These are phyloP conservation scores for Zonotrichia leucophrys DNA, from an alignment of 2,113 vertebrate genomes.

Conservation along the genomic window DNA sequence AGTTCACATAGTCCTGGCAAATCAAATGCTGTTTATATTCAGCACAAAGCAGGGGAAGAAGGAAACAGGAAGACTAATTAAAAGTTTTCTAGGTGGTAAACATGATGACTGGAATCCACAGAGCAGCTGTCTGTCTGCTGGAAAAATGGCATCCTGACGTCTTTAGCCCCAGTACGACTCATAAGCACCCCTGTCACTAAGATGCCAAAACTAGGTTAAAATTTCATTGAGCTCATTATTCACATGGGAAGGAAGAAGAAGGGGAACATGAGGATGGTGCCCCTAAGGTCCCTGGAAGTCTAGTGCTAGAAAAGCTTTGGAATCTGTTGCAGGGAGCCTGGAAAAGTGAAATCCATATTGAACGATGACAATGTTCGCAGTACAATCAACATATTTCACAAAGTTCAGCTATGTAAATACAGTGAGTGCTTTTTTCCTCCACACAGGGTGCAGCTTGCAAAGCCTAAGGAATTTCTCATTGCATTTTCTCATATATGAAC, in stretches of 20 bases:
- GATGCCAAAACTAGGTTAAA: neutral
- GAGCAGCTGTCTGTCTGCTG: neutral
- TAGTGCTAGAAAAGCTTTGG: neutral
- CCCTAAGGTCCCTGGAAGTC: neutral
- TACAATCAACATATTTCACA: neutral
- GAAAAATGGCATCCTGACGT: neutral
- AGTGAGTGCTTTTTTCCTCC: neutral
- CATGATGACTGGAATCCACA: neutral
- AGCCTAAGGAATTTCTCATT: conserved; percentile 10
- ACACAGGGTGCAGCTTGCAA: neutral
- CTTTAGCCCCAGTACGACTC: neutral
- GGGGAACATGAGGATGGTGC: neutral
- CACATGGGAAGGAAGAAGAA: neutral
- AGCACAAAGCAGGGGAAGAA: neutral
- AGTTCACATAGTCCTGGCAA: neutral
- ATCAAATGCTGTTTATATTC: neutral
- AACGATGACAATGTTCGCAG: neutral
- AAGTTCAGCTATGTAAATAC: conserved; percentile 36
- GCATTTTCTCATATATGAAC: conserved; percentile 47
- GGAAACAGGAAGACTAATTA: conserved; percentile 19
- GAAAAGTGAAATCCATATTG: neutral
- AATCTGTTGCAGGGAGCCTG: neutral
- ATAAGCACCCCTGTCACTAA: neutral
- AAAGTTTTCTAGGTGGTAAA: neutral
- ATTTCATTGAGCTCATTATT: neutral